phyloP scores from a whole-genome alignment of 2,888 invertebrate genomes.

The Drosophila pegasa region DNA sequence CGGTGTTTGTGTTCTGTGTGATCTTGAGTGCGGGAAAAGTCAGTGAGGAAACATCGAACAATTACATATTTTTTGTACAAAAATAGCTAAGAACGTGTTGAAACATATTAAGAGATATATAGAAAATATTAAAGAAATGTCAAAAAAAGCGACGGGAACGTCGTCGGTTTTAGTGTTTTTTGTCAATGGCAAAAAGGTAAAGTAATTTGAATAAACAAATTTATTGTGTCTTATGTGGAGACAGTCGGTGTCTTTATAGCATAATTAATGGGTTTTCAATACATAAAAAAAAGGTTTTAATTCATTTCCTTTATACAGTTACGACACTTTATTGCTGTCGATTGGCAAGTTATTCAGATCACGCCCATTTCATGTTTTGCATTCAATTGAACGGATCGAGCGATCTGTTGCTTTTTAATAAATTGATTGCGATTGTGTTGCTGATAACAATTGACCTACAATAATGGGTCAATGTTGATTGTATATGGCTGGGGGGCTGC shows the following conservation, averaged over 20 bases:
- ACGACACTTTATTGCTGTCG: constrained; percentile 1
- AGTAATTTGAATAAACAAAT: background rate
- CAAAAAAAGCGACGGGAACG: constrained; percentile 15
- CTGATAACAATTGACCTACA: constrained; percentile 68
- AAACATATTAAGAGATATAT: background rate
- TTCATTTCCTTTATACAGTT: background rate
- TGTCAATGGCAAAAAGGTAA: constrained; percentile 83
- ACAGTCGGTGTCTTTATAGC: background rate
- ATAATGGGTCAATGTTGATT: constrained; percentile 32
- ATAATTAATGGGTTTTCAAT: background rate
- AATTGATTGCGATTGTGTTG: constrained; percentile 21
- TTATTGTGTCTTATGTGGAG: background rate
- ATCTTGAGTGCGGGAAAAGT: constrained; percentile 13
- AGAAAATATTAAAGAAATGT: constrained; percentile 20
- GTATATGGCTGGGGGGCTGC: constrained; percentile 7
- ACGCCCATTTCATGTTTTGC: constrained; percentile 2
- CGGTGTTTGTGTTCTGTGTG: background rate
- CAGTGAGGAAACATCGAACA: background rate
- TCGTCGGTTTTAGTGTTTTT: constrained; percentile 76
- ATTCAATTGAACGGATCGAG: constrained; percentile 19
- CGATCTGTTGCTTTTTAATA: background rate
- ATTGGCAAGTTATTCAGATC: background rate
- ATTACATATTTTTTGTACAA: background rate
- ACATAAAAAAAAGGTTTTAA: background rate
- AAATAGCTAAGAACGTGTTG: background rate